Evolutionary conservation across 2,113 vertebrate genomes (phyloP).

Genomic region (Heliornis fulica): DNA sequence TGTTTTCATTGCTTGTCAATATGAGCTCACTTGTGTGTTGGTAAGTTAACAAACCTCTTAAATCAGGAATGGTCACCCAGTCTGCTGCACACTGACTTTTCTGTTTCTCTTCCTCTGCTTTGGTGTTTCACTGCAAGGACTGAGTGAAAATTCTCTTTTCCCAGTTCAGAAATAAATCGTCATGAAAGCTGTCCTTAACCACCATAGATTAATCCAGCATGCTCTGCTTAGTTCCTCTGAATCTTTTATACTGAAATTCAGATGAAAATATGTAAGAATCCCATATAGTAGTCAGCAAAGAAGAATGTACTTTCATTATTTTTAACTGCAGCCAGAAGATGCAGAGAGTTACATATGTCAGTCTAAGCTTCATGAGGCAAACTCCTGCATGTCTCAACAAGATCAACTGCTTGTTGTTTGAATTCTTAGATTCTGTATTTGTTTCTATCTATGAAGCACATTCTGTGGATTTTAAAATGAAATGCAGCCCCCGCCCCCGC

Average conservation of each 20-base stretch:
- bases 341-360: not conserved
- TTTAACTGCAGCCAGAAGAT: not conserved
- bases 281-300: not conserved
- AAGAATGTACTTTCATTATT: not conserved
- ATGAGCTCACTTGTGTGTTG: not conserved
- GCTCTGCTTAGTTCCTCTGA: not conserved
- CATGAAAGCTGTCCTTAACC: not conserved
- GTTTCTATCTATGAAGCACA: not conserved
- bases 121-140: not conserved
- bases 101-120: not conserved
- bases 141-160: not conserved
- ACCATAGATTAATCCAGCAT: not conserved
- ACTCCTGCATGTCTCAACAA: not conserved
- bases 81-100: not conserved
- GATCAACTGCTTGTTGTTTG: not conserved
- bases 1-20: not conserved
- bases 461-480: not conserved
- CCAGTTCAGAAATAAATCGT: not conserved
- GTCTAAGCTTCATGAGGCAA: not conserved
- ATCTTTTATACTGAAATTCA: not conserved
- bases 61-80: not conserved
- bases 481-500: not conserved
- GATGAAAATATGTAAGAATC: not conserved
- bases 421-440: not conserved
- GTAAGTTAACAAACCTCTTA: not conserved